Conservation (phyloP, 2,797 vertebrate genomes). For the Gymnoscopelus microlampas region DNA sequence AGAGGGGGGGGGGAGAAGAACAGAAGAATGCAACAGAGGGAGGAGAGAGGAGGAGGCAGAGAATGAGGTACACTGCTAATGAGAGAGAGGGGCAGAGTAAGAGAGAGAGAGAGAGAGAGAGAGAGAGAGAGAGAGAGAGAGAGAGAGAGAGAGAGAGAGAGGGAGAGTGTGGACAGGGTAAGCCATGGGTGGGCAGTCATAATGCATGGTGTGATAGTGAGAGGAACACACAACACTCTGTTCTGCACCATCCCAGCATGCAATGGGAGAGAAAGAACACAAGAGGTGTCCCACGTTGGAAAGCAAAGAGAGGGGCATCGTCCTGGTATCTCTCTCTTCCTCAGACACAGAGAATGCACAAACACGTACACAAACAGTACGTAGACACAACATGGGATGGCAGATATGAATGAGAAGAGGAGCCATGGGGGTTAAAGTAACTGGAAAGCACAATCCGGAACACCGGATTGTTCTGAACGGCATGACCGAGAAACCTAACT, state of each 20-base stretch:
- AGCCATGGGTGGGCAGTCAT: constrained; percentile 52
- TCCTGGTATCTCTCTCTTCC: constrained; percentile 6
- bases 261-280: constrained; percentile 28
- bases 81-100: constrained; percentile 23
- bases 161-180: constrained; percentile 55
- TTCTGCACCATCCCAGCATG: constrained; percentile 63
- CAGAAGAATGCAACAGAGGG: constrained; percentile 59
- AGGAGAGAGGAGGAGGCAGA: background rate
- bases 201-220: constrained; percentile 55
- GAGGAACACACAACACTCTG: constrained; percentile 68
- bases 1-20: constrained; percentile 55
- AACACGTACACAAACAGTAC: constrained; percentile 13
- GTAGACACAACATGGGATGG: constrained; percentile 44
- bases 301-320: constrained; percentile 27
- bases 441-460: background rate
- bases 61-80: constrained; percentile 9
- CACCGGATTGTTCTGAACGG: too few species aligned
- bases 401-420: background rate
- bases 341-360: constrained; percentile 10
- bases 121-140: constrained; percentile 61
- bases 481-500: too few species aligned
- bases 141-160: constrained; percentile 39
- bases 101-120: constrained; percentile 56
- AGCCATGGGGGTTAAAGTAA: background rate
- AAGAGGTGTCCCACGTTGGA: constrained; percentile 42